Evolutionary conservation across 2,113 vertebrate species (phyloP), one percentile per base, ranked within the genome.

Genomic region (Cacatua alba): DNA sequence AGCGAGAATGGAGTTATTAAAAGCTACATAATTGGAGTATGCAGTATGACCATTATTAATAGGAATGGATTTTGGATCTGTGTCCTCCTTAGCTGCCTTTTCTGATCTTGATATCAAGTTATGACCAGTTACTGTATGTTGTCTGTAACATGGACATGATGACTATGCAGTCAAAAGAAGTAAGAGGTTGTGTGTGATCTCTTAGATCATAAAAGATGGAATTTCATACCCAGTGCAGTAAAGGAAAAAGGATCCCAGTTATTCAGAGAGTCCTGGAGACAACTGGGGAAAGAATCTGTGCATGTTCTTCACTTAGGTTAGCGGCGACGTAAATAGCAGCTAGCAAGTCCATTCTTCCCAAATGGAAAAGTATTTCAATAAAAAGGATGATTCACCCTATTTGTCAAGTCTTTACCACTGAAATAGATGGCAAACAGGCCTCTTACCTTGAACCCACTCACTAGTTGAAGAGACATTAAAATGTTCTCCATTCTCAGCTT

Each of bases 371-470:
- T 17, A 35, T 33, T 91, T 44, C 41, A 81, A 33, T 25, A 39
- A 91, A 72, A 90, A 24, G 24, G 25, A 24, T 41, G 19, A 57
- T 82, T 72, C 46, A 51, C 5, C 5, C 26, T 41, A 4, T 88
- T 72, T 92, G 23, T 31, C 64, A 75, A 4, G 77, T 80, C 33
- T 44, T 79, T 79, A 3, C 48, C 53, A 23, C 26, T 0, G 0
- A 86, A 37, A 37, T 86, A 75, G 74, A 46, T 1, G 55, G 6
- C 59, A 53, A 43, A 52, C 39, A 84, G 46, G 33, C 2, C 16
- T 65, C 90, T 98, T 97, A 99, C 99, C 99, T 99, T 99, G 99
- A 41, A 99, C 98, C 99, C 99, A 99, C 92, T 99, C 99, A 11
- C 99, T 99, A 64, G 97, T 97, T 1, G 98, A 97, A 68, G 98